These are phyloP conservation scores for Ranitomeya imitator DNA, from an alignment of 2,113 vertebrate species.

Conservation along the genomic window DNA sequence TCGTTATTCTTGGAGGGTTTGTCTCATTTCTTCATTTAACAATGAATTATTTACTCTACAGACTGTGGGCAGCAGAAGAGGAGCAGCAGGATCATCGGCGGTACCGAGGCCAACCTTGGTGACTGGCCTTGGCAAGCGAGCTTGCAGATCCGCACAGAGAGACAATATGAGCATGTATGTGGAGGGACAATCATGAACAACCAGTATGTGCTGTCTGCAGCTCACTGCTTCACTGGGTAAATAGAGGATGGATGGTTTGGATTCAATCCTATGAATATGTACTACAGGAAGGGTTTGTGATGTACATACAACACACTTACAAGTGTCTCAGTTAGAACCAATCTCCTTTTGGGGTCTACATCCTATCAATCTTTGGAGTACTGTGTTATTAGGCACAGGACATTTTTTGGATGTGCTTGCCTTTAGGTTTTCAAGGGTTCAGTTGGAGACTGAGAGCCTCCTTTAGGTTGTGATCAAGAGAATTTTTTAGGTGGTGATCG, in stretches of 20 bases:
- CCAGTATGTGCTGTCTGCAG: slow-evolving; percentile 84
- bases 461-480: no score
- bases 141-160: slow-evolving; percentile 71
- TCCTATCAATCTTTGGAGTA: no score
- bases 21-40: neutral
- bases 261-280: neutral
- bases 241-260: slow-evolving; percentile 51
- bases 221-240: slow-evolving; percentile 91
- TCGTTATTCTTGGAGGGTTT: neutral
- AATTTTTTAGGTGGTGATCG: no score
- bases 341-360: no score
- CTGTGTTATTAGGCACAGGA: no score
- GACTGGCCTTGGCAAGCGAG: slow-evolving; percentile 94
- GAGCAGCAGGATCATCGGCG: slow-evolving; percentile 83
- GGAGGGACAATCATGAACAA: slow-evolving; percentile 84
- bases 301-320: no score
- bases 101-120: slow-evolving; percentile 69
- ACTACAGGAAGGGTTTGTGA: neutral
- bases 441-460: no score
- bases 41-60: slow-evolving; percentile 59
- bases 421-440: no score
- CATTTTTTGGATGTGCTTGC: no score
- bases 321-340: no score
- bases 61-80: slow-evolving; percentile 81
- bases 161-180: slow-evolving; percentile 74